Evolutionary conservation across 2,888 invertebrate species (phyloP).

Genomic region (Celastrina argiolus): DNA sequence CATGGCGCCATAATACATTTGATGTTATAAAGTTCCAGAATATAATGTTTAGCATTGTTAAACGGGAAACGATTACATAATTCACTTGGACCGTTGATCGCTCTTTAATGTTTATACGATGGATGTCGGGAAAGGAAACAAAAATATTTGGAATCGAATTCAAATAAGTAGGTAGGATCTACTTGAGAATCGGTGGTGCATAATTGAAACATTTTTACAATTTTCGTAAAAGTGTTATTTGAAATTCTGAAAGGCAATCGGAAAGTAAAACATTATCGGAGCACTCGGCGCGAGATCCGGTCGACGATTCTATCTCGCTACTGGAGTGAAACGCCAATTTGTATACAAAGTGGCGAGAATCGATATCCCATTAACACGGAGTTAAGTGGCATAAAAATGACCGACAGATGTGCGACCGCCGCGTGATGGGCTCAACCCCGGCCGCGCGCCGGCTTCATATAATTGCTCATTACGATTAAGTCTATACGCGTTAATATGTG

Average conservation of each 20-base stretch:
- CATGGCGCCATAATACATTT: too few species aligned
- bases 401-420: background rate
- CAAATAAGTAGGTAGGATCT: background rate
- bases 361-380: slow-evolving; percentile 9
- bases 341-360: background rate
- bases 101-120: too few species aligned
- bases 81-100: too few species aligned
- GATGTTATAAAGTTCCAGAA: too few species aligned
- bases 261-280: slow-evolving; percentile 10
- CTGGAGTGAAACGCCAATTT: background rate
- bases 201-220: background rate
- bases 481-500: background rate
- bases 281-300: background rate
- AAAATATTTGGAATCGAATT: too few species aligned
- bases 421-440: background rate
- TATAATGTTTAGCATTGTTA: too few species aligned
- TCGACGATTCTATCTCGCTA: background rate
- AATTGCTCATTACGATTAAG: slow-evolving; percentile 6
- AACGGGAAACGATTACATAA: too few species aligned
- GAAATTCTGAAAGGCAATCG: background rate
- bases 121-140: too few species aligned
- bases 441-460: background rate
- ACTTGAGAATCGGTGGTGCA: background rate
- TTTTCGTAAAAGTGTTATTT: background rate
- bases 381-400: slow-evolving; percentile 9